Base-by-base conservation (phyloP, 2,888 invertebrate species). In the Drosophila hamatofila region DNA sequence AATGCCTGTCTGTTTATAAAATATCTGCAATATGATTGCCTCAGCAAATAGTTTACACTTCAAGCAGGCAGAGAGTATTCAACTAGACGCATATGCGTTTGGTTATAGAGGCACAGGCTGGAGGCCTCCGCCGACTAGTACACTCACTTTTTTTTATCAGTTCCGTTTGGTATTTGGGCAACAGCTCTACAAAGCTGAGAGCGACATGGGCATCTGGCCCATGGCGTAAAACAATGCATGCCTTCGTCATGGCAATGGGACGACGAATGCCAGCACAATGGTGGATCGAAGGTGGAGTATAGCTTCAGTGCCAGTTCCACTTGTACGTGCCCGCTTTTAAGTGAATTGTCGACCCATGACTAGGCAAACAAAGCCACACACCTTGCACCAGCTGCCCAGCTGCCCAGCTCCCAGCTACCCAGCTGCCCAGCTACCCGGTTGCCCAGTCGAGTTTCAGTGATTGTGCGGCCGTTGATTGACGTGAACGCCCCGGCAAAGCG, bases 341-440 rank as follows among this genome's bases (percentile, higher is more conserved):
- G 76, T 80, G 88, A 83, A 86, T 88, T 74, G 86, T 83, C 81
- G 70, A 67, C 71, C 77, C 70, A 60, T 60, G 55, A 49, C 60
- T 63, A 70, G 54, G 46, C 78, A 84, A 84, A 86, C 84, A 88
- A 86, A 69, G 72, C 71, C 41, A 59, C 52, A 68, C 62, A 70
- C 78, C 87, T 73, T 69, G 62, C 68, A 66, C 42, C 18, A 42
- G 30, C 37, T 49, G 39, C 51, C 54, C 39, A 27, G 49, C 4
- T 23, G 23, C 21, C 23, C 52, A 23, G 44, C 4, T 23, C 18
- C 21, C 51, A 35, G 14, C 42, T 37, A 2, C 37, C 37, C 25
- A 49, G 44, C 4, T 23, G 16, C 18, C 21, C 51, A 35, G 14
- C 42, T 37, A 2, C 37, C 37, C 25, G n/a, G 9, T 25, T 30